Percentiles rank a stretch among this genome's conserved stretches.
Evolutionary conservation across 2,888 invertebrate species (phyloP).

Genomic region (Orthosia gracilis): DNA sequence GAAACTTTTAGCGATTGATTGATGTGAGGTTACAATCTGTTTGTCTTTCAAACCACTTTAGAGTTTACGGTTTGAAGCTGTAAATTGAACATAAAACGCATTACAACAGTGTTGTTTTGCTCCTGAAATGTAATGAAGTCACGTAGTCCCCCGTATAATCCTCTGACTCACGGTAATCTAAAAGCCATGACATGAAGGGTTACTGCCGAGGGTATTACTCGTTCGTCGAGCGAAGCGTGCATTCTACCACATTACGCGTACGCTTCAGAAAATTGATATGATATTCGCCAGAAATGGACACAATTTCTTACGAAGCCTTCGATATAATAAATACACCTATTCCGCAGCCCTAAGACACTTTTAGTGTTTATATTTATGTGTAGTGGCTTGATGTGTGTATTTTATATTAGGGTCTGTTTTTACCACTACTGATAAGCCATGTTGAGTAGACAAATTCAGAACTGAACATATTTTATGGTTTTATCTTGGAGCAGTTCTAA

Average conservation of each 20-base stretch:
- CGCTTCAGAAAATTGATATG: slow-evolving; percentile 51
- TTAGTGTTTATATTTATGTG: slow-evolving; percentile 27
- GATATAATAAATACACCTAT: slow-evolving; percentile 47
- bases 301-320: slow-evolving; percentile 44
- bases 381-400: slow-evolving; percentile 38
- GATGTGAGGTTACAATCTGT: slow-evolving; percentile 50
- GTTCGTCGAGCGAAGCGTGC: slow-evolving; percentile 35
- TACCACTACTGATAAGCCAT: slow-evolving; percentile 44
- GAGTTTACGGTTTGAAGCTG: slow-evolving; percentile 42
- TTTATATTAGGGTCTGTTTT: slow-evolving; percentile 49
- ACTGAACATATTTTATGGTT: slow-evolving; percentile 33
- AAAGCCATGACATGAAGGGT: slow-evolving; percentile 48
- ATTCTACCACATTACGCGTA: slow-evolving; percentile 13
- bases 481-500: slow-evolving; percentile 24
- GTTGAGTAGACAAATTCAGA: slow-evolving; percentile 30
- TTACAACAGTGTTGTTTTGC: slow-evolving; percentile 48
- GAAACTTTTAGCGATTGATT: slow-evolving; percentile 42
- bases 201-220: slow-evolving; percentile 45
- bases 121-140: slow-evolving; percentile 57
- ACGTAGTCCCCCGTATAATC: slow-evolving; percentile 63
- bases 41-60: slow-evolving; percentile 48
- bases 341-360: not conserved
- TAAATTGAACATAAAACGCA: slow-evolving; percentile 53
- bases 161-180: slow-evolving; percentile 53
- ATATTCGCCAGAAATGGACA: slow-evolving; percentile 43